Conservation (phyloP, 2,797 vertebrate species). For the Alosa sapidissima region DNA sequence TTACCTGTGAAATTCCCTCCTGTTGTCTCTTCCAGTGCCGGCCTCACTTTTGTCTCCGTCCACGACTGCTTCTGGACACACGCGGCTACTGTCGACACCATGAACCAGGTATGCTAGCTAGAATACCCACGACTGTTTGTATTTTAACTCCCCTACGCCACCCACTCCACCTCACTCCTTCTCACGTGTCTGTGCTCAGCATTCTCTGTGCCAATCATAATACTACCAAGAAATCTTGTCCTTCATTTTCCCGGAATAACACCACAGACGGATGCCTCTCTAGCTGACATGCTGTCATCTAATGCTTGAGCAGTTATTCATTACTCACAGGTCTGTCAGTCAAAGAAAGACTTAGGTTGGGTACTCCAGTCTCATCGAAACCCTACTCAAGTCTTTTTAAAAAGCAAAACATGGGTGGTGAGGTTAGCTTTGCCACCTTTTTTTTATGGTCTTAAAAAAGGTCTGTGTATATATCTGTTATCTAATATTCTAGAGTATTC, state of each 20-base stretch:
- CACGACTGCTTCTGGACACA: constrained; percentile 99
- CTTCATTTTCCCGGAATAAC: constrained; percentile 5
- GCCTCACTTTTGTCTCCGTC: constrained; percentile 92
- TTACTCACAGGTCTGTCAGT: constrained; percentile 10
- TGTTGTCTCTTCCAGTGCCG: constrained; percentile 70
- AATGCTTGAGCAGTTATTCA: not conserved
- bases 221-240: not conserved
- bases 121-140: not conserved
- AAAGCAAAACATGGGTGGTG: not conserved
- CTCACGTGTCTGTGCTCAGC: not conserved
- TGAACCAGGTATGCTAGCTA: constrained; percentile 86
- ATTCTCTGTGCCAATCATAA: not conserved
- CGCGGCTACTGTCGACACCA: constrained; percentile 82
- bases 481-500: not conserved
- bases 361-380: not conserved
- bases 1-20: not conserved
- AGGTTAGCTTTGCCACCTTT: not conserved
- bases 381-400: not conserved
- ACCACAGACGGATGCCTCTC: not conserved
- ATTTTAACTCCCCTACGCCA: not conserved
- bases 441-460: not conserved
- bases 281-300: not conserved
- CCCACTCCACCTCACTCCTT: not conserved
- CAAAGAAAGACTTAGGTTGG: not conserved
- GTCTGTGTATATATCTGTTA: not conserved